These are phyloP conservation scores for Muscicapa adusta DNA, from an alignment of 2,113 vertebrate genomes.

Conservation along the genomic window DNA sequence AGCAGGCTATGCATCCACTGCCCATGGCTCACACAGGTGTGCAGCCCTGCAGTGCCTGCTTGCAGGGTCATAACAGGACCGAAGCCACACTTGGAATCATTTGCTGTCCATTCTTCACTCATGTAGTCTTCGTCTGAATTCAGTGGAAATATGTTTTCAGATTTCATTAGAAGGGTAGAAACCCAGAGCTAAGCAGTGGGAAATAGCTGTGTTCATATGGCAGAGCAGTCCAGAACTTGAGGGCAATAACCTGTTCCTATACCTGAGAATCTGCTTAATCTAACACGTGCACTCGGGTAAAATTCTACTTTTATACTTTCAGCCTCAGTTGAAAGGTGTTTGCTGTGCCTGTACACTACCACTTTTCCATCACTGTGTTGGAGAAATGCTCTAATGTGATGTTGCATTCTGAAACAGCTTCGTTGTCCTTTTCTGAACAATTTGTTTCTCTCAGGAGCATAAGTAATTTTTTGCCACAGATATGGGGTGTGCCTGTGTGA, in stretches of 20 bases:
- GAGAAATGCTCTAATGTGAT: not conserved
- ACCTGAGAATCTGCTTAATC: not conserved
- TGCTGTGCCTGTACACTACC: not conserved
- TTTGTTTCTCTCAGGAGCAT: not conserved
- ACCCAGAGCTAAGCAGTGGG: not conserved
- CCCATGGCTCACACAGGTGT: accelerated
- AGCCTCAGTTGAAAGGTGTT: not conserved
- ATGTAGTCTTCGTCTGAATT: not conserved
- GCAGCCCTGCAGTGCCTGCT: not conserved
- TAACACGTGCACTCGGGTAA: not conserved
- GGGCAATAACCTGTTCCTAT: not conserved
- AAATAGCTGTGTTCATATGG: not conserved
- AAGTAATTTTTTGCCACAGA: not conserved
- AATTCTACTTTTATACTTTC: not conserved
- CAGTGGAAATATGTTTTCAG: not conserved
- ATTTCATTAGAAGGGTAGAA: not conserved
- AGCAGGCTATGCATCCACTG: accelerated
- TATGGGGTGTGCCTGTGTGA: not conserved
- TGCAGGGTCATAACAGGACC: accelerated
- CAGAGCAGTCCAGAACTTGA: not conserved
- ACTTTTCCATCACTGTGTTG: not conserved
- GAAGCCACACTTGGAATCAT: not conserved
- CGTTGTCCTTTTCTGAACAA: not conserved
- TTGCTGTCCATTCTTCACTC: not conserved
- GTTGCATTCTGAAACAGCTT: not conserved